Evolutionary conservation across 2,113 vertebrate genomes (phyloP).

Genomic region (Dicaeum eximium): DNA sequence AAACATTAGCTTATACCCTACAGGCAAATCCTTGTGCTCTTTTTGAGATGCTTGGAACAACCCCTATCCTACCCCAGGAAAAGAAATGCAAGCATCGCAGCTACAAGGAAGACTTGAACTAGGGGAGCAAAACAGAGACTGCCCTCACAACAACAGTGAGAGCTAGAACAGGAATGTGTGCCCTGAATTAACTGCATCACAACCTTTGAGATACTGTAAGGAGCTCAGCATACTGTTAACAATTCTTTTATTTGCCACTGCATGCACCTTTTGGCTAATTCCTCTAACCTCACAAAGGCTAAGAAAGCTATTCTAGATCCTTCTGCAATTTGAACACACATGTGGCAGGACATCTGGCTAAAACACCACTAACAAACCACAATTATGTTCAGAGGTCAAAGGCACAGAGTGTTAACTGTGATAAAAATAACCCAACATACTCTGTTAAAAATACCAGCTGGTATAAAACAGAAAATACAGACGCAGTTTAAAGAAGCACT

Average conservation of each 20-base stretch:
- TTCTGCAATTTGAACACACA: neutral
- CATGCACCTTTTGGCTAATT: neutral
- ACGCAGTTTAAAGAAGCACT: neutral
- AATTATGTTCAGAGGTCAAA: neutral
- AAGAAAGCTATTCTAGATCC: neutral
- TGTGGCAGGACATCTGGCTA: neutral
- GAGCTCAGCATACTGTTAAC: neutral
- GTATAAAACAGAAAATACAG: neutral
- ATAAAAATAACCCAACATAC: neutral
- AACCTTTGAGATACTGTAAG: neutral
- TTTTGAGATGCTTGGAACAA: neutral
- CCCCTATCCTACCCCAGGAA: neutral
- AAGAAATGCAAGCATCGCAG: fast-evolving
- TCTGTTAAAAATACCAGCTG: neutral
- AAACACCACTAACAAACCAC: neutral
- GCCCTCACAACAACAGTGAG: neutral
- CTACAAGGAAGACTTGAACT: neutral
- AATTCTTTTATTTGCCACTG: neutral
- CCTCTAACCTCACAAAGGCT: too few relatives aligned
- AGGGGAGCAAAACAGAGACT: neutral
- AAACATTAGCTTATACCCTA: neutral
- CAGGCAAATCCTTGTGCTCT: neutral
- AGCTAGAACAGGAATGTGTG: neutral
- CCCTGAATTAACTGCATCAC: neutral
- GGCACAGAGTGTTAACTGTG: neutral